Evolutionary conservation across 2,113 vertebrate genomes (phyloP), one percentile per base, ranked within the genome.

Genomic region (Columba janthina): DNA sequence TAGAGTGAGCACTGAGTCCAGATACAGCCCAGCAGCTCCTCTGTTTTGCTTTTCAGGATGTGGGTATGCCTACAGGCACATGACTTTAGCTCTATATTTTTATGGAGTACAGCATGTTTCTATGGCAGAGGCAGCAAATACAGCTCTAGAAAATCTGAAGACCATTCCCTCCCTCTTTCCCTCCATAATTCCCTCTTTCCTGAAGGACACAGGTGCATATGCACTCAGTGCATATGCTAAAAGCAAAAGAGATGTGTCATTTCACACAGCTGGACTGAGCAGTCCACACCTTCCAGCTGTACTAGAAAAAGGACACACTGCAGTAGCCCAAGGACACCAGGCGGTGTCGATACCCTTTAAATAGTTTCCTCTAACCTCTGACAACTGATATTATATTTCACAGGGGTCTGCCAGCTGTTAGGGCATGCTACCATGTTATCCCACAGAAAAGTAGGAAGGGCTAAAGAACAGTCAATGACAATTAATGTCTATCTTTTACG

Each of bases 131-230:
- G 31, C 13, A 80, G 34, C 25, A 93, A 83, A 60, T 14, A 28
- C 13, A 81, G n/a, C 36, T 74, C 46, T 29, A 65, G n/a, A 80
- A 89, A 70, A 84, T 6, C 60, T 20, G 7, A 40, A 61, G 24
- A 24, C 5, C 12, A 9, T 51, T 85, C 19, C 32, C 5, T 76
- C 10, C 19, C 57, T 87, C 15, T 53, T 34, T 51, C 21, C 4
- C 8, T 75, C 48, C 2, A 0, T 6, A 57, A 19, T 34, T 38
- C 54, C n/a, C 25, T 44, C 51, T 44, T 42, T 21, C 9, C 32
- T 44, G 56, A 36, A 67, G 60, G 72, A 12, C 44, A 10, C 0
- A 0, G 51, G 16, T 28, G 46, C 66, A 64, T 18, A 51, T 26
- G 29, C 25, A n/a, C 11, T 17, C 44, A 7, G 46, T 9, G 26